Percentiles rank a stretch among this genome's conserved stretches.
phyloP scores from a whole-genome alignment of 2,113 vertebrate species.

The Elanus axillaris region DNA sequence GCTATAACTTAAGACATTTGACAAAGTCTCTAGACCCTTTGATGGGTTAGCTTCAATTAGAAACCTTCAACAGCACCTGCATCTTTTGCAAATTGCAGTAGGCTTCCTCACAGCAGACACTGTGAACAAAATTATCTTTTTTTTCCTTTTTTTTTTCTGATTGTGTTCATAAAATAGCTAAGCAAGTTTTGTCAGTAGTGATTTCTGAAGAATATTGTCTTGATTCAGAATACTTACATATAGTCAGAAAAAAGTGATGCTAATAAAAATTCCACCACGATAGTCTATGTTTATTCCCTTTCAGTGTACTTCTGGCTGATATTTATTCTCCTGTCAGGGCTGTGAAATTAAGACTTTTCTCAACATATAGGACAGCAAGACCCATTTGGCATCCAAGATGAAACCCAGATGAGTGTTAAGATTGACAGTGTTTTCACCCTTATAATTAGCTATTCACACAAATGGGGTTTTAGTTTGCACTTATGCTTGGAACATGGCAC shows the following conservation, averaged over 20 bases:
- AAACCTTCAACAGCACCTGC: conserved; percentile 5
- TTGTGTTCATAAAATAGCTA: conserved; percentile 28
- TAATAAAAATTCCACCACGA: conserved; percentile 13
- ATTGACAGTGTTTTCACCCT: conserved; percentile 63
- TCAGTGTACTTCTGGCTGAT: conserved; percentile 22
- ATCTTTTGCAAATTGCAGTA: conserved; percentile 36
- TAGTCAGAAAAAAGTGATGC: background rate
- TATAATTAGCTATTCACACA: conserved; percentile 62
- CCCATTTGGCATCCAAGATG: conserved; percentile 45
- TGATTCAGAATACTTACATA: background rate
- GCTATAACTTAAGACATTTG: conserved; percentile 56
- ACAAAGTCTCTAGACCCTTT: conserved; percentile 57
- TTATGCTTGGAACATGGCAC: conserved; percentile 47
- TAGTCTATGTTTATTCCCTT: conserved; percentile 1
- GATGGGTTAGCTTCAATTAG: conserved; percentile 46
- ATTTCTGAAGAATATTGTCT: conserved; percentile 26
- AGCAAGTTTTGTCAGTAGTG: conserved; percentile 18
- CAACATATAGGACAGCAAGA: conserved; percentile 51
- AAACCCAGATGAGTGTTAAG: conserved; percentile 51
- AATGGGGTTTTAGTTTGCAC: conserved; percentile 59
- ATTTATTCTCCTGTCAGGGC: conserved; percentile 43
- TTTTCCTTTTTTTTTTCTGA: background rate
- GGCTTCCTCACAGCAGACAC: conserved; percentile 12
- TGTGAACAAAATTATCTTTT: conserved; percentile 22
- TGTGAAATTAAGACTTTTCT: conserved; percentile 49